phyloP scores from a whole-genome alignment of 2,797 vertebrate genomes.

The Percopsis omiscomaycus region DNA sequence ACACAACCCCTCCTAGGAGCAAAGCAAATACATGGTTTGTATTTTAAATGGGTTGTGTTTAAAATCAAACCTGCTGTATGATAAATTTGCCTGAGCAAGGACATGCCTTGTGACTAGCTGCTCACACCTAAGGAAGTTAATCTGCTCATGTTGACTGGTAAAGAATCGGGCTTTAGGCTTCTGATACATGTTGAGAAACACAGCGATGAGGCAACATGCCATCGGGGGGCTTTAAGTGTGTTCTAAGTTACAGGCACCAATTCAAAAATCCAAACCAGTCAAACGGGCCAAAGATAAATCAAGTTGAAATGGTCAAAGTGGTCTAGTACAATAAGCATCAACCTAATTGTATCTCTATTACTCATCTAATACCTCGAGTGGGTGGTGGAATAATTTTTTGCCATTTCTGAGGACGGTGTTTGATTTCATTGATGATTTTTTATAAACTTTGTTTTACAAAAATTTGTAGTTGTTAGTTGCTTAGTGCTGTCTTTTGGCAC shows the following conservation, averaged over 20 bases:
- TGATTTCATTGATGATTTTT: slow-evolving; percentile 32
- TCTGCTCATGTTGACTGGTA: too few relatives aligned
- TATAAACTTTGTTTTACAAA: slow-evolving; percentile 11
- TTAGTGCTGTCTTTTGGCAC: slow-evolving; percentile 48
- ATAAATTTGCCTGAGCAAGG: too few relatives aligned
- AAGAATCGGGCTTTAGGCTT: too few relatives aligned
- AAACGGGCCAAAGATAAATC: slow-evolving; percentile 6
- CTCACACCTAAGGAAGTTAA: too few relatives aligned
- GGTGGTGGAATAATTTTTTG: not conserved
- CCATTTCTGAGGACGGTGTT: slow-evolving; percentile 36
- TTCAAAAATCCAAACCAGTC: slow-evolving; percentile 17
- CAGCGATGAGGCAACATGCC: not conserved
- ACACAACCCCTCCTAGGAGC: too few relatives aligned
- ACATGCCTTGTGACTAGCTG: too few relatives aligned
- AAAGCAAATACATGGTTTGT: too few relatives aligned
- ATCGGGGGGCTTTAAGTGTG: slow-evolving; percentile 10
- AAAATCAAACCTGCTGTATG: too few relatives aligned
- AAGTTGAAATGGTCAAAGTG: slow-evolving; percentile 14
- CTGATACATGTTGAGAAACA: not conserved
- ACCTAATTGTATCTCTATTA: slow-evolving; percentile 17
- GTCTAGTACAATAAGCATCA: slow-evolving; percentile 31
- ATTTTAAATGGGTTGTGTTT: too few relatives aligned
- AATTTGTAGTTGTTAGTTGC: slow-evolving; percentile 37
- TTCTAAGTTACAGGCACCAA: slow-evolving; percentile 19
- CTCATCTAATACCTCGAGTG: slow-evolving; percentile 11